Evolutionary conservation across 1,140 invertebrate species (phyloP).

Genomic region (Drosophila tsacasi): DNA sequence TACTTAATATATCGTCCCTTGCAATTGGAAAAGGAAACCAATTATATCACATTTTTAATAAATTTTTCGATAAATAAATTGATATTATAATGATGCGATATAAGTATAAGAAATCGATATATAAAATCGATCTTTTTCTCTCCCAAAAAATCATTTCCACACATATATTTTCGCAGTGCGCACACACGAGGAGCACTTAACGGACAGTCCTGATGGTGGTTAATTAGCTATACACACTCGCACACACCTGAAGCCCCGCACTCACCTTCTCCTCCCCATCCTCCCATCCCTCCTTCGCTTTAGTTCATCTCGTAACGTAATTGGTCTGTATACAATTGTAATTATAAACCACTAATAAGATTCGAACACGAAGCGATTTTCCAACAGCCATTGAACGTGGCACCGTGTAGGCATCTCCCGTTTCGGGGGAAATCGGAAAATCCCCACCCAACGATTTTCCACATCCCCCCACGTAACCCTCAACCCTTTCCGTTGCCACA

Average conservation of each 20-base stretch:
- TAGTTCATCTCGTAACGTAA: slow-evolving; percentile 70
- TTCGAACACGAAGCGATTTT: slow-evolving; percentile 80
- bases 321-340: slow-evolving; percentile 82
- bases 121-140: no score
- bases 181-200: slow-evolving; percentile 48
- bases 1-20: no score
- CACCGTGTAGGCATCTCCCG: slow-evolving; percentile 1
- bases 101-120: no score
- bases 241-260: slow-evolving; percentile 31
- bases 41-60: no score
- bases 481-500: slow-evolving; percentile 42
- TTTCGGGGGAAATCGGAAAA: not conserved
- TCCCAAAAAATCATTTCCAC: no score
- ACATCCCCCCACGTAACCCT: not conserved
- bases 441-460: not conserved
- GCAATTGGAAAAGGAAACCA: no score
- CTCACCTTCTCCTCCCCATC: no score
- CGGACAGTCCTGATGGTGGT: slow-evolving; percentile 59
- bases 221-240: slow-evolving; percentile 62
- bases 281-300: not conserved
- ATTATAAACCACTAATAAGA: slow-evolving; percentile 84
- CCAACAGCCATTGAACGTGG: slow-evolving; percentile 58
- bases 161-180: slow-evolving; percentile 4
- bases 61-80: no score
- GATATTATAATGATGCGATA: no score